These are phyloP conservation scores for Indicator indicator DNA, from an alignment of 2,113 vertebrate genomes.

Conservation along the genomic window DNA sequence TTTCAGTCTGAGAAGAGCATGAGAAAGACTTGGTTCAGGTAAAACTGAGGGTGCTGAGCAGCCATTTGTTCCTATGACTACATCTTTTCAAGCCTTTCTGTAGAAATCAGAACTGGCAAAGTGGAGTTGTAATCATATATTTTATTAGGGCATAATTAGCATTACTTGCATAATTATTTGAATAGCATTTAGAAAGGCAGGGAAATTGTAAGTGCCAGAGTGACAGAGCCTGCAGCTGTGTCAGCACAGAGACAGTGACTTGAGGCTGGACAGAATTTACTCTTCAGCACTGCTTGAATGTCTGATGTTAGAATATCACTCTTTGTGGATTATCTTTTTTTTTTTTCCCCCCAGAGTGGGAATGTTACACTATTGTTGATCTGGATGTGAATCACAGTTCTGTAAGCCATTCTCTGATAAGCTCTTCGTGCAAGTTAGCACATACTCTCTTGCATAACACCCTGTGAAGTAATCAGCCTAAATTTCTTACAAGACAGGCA, in stretches of 20 bases:
- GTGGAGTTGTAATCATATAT: background rate
- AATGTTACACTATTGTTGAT: background rate
- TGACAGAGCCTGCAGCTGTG: background rate
- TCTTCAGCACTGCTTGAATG: background rate
- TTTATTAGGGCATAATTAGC: conserved; percentile 31
- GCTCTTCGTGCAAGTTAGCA: background rate
- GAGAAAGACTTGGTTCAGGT: background rate
- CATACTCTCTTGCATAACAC: conserved; percentile 41
- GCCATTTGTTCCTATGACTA: conserved; percentile 52
- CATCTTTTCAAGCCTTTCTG: background rate
- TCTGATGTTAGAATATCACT: background rate
- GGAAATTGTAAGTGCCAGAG: background rate
- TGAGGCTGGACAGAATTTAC: background rate
- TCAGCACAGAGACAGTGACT: background rate
- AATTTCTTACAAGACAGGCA: conserved; percentile 40
- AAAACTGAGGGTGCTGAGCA: background rate
- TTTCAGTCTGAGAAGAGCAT: background rate
- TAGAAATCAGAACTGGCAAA: conserved; percentile 2
- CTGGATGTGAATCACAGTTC: background rate
- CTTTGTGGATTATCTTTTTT: background rate
- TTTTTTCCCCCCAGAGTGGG: background rate
- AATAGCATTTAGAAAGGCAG: background rate
- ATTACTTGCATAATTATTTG: conserved; percentile 13
- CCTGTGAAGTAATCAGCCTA: conserved; percentile 34
- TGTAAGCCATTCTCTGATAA: conserved; percentile 21